phyloP scores from a whole-genome alignment of 2,888 invertebrate genomes.

The Polydrusus cervinus region DNA sequence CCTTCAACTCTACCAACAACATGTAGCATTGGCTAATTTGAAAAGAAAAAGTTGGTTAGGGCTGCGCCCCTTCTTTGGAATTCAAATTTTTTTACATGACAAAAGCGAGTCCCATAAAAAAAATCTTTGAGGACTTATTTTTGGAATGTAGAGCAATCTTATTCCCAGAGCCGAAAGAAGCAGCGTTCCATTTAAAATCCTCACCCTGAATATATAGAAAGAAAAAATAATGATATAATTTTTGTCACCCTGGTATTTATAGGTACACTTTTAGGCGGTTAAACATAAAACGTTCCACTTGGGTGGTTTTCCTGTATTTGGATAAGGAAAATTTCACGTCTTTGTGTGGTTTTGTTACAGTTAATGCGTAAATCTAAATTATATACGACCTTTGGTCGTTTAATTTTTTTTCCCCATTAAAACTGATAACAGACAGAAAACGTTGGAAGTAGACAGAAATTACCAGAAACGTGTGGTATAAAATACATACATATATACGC shows the following conservation, averaged over 20 bases:
- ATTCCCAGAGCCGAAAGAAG: too few relatives aligned
- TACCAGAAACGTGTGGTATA: slow-evolving; percentile 1
- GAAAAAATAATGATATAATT: background rate
- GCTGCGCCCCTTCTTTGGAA: too few relatives aligned
- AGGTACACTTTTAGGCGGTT: slow-evolving; percentile 14
- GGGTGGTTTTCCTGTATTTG: slow-evolving; percentile 45
- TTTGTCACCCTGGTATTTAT: background rate
- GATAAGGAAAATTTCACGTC: slow-evolving; percentile 50
- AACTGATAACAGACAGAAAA: slow-evolving; percentile 21
- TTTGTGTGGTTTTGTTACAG: slow-evolving; percentile 54
- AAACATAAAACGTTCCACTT: slow-evolving; percentile 40
- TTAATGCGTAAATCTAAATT: slow-evolving; percentile 49
- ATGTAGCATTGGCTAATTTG: too few relatives aligned
- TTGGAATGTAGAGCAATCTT: too few relatives aligned
- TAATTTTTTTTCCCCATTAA: slow-evolving; percentile 32
- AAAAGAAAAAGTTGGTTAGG: too few relatives aligned
- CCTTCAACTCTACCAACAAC: too few relatives aligned
- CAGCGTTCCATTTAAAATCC: too few relatives aligned
- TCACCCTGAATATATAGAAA: background rate
- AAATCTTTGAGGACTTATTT: too few relatives aligned
- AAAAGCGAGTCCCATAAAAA: too few relatives aligned
- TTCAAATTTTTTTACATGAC: too few relatives aligned
- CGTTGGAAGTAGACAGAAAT: background rate
- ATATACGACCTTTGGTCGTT: slow-evolving; percentile 38
- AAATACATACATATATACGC: background rate